Conservation (phyloP, 2,888 invertebrate genomes). For the Strigamia maritima region DNA sequence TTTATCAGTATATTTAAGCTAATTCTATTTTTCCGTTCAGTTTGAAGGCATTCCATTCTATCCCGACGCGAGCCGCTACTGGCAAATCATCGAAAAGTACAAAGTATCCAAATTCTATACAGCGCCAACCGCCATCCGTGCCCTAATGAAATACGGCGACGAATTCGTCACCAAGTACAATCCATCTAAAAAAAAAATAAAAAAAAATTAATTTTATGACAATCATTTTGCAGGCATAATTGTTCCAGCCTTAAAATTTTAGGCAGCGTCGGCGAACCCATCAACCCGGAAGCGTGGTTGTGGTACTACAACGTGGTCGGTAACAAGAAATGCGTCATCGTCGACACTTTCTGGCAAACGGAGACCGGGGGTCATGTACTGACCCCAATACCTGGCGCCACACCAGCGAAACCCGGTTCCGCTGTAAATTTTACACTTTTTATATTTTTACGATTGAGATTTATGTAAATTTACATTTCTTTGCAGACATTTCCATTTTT, state of each 20-base stretch:
- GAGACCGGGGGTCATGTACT: conserved; percentile 98
- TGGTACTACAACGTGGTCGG: conserved; percentile 75
- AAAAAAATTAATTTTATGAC: neutral
- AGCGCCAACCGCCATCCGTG: conserved; percentile 94
- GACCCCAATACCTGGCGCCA: conserved; percentile 92
- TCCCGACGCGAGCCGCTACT: conserved; percentile 82
- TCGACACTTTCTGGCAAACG: conserved; percentile 99
- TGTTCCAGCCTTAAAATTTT: conserved; percentile 69
- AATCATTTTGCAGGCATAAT: conserved; percentile 59
- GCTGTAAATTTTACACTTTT: conserved; percentile 67
- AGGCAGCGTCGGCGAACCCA: conserved; percentile 98
- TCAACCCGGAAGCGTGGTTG: conserved; percentile 96
- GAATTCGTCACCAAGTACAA: conserved; percentile 68
- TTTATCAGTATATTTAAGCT: neutral
- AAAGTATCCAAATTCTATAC: conserved; percentile 96
- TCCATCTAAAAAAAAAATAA: neutral
- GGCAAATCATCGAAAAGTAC: conserved; percentile 90
- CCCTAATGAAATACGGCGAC: conserved; percentile 93
- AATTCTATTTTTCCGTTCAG: conserved; percentile 57
- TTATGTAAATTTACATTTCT: neutral
- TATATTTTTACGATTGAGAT: neutral
- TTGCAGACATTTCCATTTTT: conserved; percentile 78
- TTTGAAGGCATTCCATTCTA: conserved; percentile 97
- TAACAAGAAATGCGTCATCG: conserved; percentile 66
- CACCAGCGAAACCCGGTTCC: conserved; percentile 95